Evolutionary conservation across 2,113 vertebrate genomes (phyloP).

Genomic region (Syngnathus floridae): DNA sequence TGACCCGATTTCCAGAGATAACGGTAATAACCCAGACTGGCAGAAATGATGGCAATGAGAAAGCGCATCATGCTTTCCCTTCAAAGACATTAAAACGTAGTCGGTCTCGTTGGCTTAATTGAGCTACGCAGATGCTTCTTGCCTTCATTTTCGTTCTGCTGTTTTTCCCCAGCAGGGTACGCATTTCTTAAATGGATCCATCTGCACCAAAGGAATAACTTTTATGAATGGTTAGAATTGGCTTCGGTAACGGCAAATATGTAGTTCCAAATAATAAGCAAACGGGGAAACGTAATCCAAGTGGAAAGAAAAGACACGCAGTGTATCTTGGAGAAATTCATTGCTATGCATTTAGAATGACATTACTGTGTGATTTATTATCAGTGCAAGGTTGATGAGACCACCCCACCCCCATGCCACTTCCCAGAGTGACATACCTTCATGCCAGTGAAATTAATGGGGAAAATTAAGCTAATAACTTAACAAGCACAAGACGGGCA

Average conservation of each 20-base stretch:
- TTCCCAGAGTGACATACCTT: constrained; percentile 42
- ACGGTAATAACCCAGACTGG: constrained; percentile 65
- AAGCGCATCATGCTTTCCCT: constrained; percentile 57
- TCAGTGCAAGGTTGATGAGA: constrained; percentile 59
- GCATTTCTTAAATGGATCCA: constrained; percentile 43
- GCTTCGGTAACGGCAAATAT: constrained; percentile 17
- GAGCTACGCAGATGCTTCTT: constrained; percentile 59
- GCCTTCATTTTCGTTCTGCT: constrained; percentile 34
- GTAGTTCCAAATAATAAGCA: constrained; percentile 9
- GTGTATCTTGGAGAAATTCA: background rate
- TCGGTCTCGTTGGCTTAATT: constrained; percentile 57
- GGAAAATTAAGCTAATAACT: constrained; percentile 62
- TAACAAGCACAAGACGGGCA: constrained; percentile 61
- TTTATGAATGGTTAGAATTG: constrained; percentile 33
- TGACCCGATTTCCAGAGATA: constrained; percentile 72
- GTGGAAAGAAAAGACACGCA: background rate
- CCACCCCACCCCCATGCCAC: constrained; percentile 10
- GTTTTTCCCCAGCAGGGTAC: constrained; percentile 37
- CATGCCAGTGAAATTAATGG: constrained; percentile 54
- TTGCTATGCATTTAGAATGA: constrained; percentile 41
- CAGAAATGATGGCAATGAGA: constrained; percentile 63
- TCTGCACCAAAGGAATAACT: constrained; percentile 38
- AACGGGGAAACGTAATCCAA: constrained; percentile 16
- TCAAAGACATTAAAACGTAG: constrained; percentile 58
- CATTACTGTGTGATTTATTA: constrained; percentile 53